Base-by-base conservation (phyloP, 2,113 vertebrate species). In the Hiodon alosoides region DNA sequence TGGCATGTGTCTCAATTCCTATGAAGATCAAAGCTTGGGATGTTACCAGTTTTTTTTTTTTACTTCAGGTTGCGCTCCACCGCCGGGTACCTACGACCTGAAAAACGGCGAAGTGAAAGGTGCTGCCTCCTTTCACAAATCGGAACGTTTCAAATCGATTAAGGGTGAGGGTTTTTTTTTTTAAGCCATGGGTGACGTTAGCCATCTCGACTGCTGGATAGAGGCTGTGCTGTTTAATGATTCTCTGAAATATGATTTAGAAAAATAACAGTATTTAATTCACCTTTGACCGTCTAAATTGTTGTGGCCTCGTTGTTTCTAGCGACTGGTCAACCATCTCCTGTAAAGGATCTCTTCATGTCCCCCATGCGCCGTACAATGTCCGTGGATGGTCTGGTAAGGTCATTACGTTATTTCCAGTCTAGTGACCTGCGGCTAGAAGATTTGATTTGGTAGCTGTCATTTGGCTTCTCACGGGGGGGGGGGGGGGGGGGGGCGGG, bases 61-160 rank as follows among this genome's bases (percentile, higher is more conserved):
- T 58, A 11, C 71, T 76, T 87, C 62, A 97, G 95, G 88, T 2
- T 90, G 89, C 81, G 89, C 86, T 3, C 91, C 92, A 0, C 73
- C 90, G 52, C 93, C 83, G 14, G 91, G 92, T 4, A 80, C 92
- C 65, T 88, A 86, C 58, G 91, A 92, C 5, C 73, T 92, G n/a
- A 94, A 89, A 80, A 59, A 84, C 2, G 87, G 83, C 31, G 94
- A 92, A 0, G 13, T 70, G 5, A 94, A 85, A 80, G 91, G 91
- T 78, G 86, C 89, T 2, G 85, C 87, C 16, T 92, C 91, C 2
- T 97, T 95, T 85, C 92, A 93, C 55, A 92, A 88, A 55, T 77
- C 90, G 2, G 91, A 93, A 6, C 83, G 90, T 4, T 87, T 94
- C 81, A 89, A 79, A 78, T 72, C 68, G 1, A 0, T 80, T 2